phyloP scores from a whole-genome alignment of 2,797 vertebrate genomes.

The Ibycter americanus region DNA sequence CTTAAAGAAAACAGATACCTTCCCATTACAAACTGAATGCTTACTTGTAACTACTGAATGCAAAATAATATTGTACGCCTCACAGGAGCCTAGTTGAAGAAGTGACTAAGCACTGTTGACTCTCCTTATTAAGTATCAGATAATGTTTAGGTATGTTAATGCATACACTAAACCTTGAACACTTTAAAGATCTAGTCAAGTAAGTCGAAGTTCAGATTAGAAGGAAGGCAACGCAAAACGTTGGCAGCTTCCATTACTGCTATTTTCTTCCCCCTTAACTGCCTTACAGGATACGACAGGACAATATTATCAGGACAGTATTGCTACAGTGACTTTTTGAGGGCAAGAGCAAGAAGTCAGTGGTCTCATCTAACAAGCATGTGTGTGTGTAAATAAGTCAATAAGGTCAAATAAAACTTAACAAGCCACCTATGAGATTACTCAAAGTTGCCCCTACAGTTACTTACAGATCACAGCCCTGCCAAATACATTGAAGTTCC shows the following conservation, averaged over 20 bases:
- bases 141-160: constrained; percentile 19
- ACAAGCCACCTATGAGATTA: constrained; percentile 43
- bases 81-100: neutral
- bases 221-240: neutral
- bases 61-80: neutral
- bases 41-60: neutral
- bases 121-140: constrained; percentile 4
- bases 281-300: neutral
- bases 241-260: constrained; percentile 8
- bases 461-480: neutral
- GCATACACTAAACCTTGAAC: constrained; percentile 15
- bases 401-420: constrained; percentile 41
- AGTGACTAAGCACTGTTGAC: neutral
- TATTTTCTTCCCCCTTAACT: neutral
- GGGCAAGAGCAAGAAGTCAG: neutral
- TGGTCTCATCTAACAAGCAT: constrained; percentile 8
- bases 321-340: constrained; percentile 37
- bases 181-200: constrained; percentile 10
- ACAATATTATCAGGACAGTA: neutral
- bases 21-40: neutral
- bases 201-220: constrained; percentile 13
- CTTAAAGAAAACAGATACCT: neutral
- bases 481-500: neutral
- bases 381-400: neutral
- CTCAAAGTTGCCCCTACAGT: neutral